Base-by-base conservation (phyloP, 1,140 invertebrate species). In the Xylocopa sonorina region DNA sequence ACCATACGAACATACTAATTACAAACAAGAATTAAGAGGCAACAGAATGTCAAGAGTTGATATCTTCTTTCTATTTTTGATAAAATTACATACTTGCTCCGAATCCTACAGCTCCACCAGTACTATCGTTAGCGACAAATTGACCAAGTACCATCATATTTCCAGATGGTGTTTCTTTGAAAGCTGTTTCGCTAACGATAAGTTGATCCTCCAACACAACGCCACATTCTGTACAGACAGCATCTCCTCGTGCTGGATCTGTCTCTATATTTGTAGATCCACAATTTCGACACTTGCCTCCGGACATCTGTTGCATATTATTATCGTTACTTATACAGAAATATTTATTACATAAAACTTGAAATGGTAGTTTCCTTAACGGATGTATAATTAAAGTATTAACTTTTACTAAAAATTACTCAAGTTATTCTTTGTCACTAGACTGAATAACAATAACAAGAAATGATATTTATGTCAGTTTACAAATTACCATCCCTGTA, bases 131-230 rank as follows among this genome's bases (percentile, higher is more conserved):
- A 1, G 97, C 96, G 0, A 99, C 97, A 93, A 99, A 99, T 89
- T 98, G 97, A 74, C 98, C 98, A 81, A 99, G 95, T 21, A 97
- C 96, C 78, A 96, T 97, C 60, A 96, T 95, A 62, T 96, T 96
- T 27, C 98, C 99, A 90, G 96, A 96, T 27, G 97, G 95, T 91
- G 97, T 96, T 92, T 99, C 99, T 92, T 98, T 96, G 91, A 99
- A 99, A 90, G 99, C 97, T 66, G 99, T 96, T 92, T 99, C 98
- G 5, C 97, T 97, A 34, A 99, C 98, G 89, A 99, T 99, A 63
- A 98, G 96, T 87, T 97, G 98, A 86, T 99, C 98, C 90, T 99
- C 98, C 4, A 99, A 91, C 3, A 99, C 99, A 46, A 97, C 96
- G 57, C 99, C 99, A 94, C 99, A 99, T 86, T 96, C 96, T 46